Conservation (phyloP, 2,797 vertebrate genomes). For the Parambassis ranga region DNA sequence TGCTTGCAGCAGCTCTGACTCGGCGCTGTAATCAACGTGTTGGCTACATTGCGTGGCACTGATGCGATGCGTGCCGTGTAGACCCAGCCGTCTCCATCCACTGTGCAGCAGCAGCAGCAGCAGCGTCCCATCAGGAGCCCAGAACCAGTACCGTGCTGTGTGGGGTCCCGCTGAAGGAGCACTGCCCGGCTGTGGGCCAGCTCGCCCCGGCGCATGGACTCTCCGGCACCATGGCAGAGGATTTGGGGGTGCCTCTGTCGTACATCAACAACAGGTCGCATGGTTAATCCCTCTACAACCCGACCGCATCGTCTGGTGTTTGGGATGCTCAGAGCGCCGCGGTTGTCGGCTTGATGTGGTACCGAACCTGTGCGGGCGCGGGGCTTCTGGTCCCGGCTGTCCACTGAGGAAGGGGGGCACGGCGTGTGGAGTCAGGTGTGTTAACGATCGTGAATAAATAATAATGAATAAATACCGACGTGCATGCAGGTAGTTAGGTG, state of each 20-base stretch:
- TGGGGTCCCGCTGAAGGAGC: constrained; percentile 48
- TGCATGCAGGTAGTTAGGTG: constrained; percentile 6
- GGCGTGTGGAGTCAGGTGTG: constrained; percentile 72
- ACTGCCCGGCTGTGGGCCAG: neutral
- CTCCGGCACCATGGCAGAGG: constrained; percentile 64
- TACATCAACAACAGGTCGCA: constrained; percentile 71
- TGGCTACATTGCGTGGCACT: constrained; percentile 31
- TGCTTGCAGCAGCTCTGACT: neutral
- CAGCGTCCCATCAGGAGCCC: neutral
- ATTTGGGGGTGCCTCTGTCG: constrained; percentile 60
- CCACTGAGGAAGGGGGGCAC: constrained; percentile 40
- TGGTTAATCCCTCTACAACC: constrained; percentile 61
- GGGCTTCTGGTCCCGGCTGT: constrained; percentile 51
- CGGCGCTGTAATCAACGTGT: constrained; percentile 42
- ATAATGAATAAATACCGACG: neutral
- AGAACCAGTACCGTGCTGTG: neutral
- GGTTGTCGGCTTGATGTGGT: constrained; percentile 63
- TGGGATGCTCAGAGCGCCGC: constrained; percentile 53
- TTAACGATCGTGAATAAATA: neutral
- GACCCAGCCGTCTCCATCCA: constrained; percentile 38
- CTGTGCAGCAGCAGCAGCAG: neutral
- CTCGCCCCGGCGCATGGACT: constrained; percentile 21
- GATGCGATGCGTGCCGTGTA: constrained; percentile 52
- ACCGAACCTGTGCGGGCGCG: constrained; percentile 40
- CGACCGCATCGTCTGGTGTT: constrained; percentile 25